Conservation (phyloP, 2,888 invertebrate genomes). For the Euzetes globulus region DNA sequence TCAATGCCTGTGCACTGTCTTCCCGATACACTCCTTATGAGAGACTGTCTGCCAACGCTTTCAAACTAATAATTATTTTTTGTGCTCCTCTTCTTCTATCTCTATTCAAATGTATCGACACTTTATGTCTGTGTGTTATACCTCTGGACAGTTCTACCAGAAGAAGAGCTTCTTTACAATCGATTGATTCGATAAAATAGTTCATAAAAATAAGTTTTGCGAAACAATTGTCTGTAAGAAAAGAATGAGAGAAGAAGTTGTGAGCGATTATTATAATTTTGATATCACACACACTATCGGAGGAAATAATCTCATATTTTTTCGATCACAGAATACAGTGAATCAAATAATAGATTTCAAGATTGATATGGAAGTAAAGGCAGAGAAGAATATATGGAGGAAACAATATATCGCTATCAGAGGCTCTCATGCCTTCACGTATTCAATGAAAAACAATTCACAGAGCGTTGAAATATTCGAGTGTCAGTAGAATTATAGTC, state of each 20-base stretch:
- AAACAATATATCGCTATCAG: constrained; percentile 4
- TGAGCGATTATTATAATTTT: constrained; percentile 9
- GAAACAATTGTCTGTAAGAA: not conserved
- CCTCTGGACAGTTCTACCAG: not conserved
- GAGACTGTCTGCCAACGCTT: constrained; percentile 25
- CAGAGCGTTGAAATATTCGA: constrained; percentile 23
- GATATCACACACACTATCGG: not conserved
- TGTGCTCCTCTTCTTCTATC: not conserved
- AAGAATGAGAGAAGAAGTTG: not conserved
- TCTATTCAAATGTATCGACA: not conserved
- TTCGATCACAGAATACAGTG: not conserved
- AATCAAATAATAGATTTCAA: not conserved
- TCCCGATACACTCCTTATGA: not conserved
- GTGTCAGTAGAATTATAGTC: not conserved
- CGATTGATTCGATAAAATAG: constrained; percentile 7
- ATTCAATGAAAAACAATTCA: constrained; percentile 15
- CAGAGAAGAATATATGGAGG: not conserved
- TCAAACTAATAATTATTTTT: not conserved
- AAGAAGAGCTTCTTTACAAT: not conserved
- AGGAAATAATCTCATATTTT: not conserved
- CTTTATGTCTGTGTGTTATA: not conserved
- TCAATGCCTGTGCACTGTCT: not conserved
- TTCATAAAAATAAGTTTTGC: not conserved
- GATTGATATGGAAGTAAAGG: not conserved
- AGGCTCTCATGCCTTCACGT: constrained; percentile 9